A percentile compares a stretch with the other conserved stretches of the same genome.
phyloP scores from a whole-genome alignment of 2,888 invertebrate species.

The Hemistola chrysoprasaria region DNA sequence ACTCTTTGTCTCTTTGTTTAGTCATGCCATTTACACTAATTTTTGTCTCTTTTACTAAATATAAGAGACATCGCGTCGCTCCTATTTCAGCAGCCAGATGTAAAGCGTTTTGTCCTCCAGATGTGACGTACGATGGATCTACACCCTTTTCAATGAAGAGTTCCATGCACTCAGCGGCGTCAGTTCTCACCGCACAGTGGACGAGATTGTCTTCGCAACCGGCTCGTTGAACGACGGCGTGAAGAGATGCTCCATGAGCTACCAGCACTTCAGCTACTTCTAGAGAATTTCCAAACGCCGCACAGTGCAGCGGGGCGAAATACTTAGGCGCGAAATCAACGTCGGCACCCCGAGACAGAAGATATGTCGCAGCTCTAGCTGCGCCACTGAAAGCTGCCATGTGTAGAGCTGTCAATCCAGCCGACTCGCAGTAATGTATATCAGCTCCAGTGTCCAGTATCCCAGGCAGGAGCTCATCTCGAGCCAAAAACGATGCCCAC shows the following conservation, averaged over 20 bases:
- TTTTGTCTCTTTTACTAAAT: constrained; percentile 88
- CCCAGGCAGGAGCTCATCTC: constrained; percentile 86
- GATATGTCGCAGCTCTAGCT: constrained; percentile 84
- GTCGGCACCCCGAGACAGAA: constrained; percentile 86
- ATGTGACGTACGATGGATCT: constrained; percentile 88
- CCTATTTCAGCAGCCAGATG: constrained; percentile 92
- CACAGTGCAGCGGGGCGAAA: constrained; percentile 93
- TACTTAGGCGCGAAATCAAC: constrained; percentile 86
- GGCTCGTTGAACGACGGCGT: constrained; percentile 85
- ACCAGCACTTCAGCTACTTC: constrained; percentile 90
- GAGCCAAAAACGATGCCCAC: constrained; percentile 88
- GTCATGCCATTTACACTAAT: constrained; percentile 87
- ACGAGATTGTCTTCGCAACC: constrained; percentile 89
- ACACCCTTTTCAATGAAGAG: constrained; percentile 89
- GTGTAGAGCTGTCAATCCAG: constrained; percentile 88
- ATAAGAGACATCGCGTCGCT: constrained; percentile 86
- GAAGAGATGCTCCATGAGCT: constrained; percentile 85
- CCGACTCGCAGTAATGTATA: constrained; percentile 86
- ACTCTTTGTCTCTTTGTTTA: constrained; percentile 87
- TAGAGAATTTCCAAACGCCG: constrained; percentile 93
- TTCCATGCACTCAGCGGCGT: constrained; percentile 89
- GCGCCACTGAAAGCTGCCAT: constrained; percentile 90
- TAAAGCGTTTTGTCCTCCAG: constrained; percentile 88
- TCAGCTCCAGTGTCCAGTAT: constrained; percentile 86
- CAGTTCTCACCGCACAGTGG: constrained; percentile 92